phyloP scores from a whole-genome alignment of 2,113 vertebrate species.

The Ovis canadensis region DNA sequence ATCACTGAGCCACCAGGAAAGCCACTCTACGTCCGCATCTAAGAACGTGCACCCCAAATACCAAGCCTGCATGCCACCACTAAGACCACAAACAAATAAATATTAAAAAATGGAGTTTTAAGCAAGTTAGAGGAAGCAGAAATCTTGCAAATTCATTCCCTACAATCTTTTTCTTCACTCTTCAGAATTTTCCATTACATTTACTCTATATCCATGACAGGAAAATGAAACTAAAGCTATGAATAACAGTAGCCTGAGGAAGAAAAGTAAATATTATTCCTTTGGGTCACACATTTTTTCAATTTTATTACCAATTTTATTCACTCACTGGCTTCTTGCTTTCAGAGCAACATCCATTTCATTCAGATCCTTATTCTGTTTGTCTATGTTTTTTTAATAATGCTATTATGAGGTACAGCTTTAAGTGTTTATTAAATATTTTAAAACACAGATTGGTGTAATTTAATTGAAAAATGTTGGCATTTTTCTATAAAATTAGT shows the following conservation, averaged over 20 bases:
- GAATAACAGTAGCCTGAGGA: not conserved
- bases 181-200: not conserved
- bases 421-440: constrained; percentile 50
- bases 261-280: constrained; percentile 33
- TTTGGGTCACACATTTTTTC: not conserved
- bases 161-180: not conserved
- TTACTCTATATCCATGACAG: not conserved
- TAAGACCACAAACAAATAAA: not conserved
- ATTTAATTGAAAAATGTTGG: constrained; percentile 35
- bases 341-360: not conserved
- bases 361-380: not conserved
- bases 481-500: constrained; percentile 11
- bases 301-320: constrained; percentile 14
- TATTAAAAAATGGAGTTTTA: fast-evolving
- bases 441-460: not conserved
- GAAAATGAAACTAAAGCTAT: not conserved
- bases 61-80: not conserved
- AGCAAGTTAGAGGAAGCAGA: not conserved
- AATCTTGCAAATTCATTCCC: not conserved
- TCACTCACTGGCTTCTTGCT: not conserved
- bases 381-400: constrained; percentile 7
- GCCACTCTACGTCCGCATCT: not conserved
- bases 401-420: not conserved
- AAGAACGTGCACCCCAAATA: not conserved
- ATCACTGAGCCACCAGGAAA: not conserved